Evolutionary conservation across 1,140 invertebrate species (phyloP), one percentile per base, ranked within the genome.

Genomic region (Leptopilina boulardi): DNA sequence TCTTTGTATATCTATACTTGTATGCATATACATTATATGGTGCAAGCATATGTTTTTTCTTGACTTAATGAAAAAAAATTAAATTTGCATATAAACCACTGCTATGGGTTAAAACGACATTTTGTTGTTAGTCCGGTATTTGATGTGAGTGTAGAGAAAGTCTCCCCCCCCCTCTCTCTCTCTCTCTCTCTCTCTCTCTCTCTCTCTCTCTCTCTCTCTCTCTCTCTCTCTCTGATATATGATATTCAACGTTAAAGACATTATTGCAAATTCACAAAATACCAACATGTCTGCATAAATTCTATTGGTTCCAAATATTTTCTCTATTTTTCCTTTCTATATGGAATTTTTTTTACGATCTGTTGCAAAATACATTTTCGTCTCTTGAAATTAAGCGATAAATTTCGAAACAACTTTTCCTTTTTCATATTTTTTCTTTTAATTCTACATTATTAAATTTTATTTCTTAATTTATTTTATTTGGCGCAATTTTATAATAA

Each of bases 231-330:
- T 66, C 21, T 66, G 56, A 23, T 13, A 10, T 21, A 66, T 21
- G 21, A 9, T 2, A 66, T 26, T 66, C 11, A 30, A 66, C 21
- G 56, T 66, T 15, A 10, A 66, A 66, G 21, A 66, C 21, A 66
- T 66, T 66, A 26, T 66, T 26, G 21, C 56, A 66, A 66, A 66
- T 66, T 66, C 21, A 66, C 21, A 3, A 66, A 66, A 66, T 66
- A 66, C 56, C 56, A 30, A 66, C 8, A 11, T 26, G 56, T 26
- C 56, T 30, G 23, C 56, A 30, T n/a, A n/a, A 66, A 66, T 66
- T 26, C 21, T 30, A 66, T 15, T 66, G 15, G 15, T 15, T 10
- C 10, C 47, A 5, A 51, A 18, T 18, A 51, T 8, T 51, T 51
- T 11, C n/a, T 47, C 42, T 51, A n/a, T n/a, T 51, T 51, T 51